Evolutionary conservation across 1,140 invertebrate genomes (phyloP).

Genomic region (Penaeus chinensis): DNA sequence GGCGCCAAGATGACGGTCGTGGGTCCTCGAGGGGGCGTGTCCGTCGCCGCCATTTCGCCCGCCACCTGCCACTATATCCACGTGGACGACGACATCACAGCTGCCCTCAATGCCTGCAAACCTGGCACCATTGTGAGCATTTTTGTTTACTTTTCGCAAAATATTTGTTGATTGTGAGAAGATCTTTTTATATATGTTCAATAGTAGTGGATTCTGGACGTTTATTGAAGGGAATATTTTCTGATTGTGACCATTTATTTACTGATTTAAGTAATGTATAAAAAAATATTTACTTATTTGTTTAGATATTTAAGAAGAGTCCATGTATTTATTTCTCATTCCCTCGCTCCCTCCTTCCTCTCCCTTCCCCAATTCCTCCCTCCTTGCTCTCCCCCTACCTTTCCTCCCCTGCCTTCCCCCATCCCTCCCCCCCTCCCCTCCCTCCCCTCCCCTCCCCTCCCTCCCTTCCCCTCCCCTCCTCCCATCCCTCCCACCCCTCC

Average conservation of each 20-base stretch:
- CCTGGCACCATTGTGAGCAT: conserved; percentile 19
- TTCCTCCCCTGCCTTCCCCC: no score
- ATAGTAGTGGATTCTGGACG: no score
- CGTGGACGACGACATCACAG: conserved; percentile 21
- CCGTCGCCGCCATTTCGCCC: not conserved
- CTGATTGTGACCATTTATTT: no score
- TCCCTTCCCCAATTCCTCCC: not conserved
- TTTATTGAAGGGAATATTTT: no score
- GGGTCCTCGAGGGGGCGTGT: not conserved
- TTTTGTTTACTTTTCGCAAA: not conserved
- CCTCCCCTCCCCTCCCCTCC: no score
- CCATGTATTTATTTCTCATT: not conserved
- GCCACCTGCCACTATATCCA: conserved; percentile 16
- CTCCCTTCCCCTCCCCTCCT: not conserved
- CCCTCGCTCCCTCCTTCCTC: not conserved
- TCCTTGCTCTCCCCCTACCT: no score
- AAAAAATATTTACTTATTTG: no score
- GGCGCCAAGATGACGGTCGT: not conserved
- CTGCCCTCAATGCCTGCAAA: conserved; percentile 21
- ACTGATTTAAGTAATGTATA: no score
- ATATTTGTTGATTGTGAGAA: no score
- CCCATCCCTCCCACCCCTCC: not conserved
- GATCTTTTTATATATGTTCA: no score
- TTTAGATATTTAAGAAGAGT: no score
- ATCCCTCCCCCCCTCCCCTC: no score